Evolutionary conservation across 2,113 vertebrate genomes (phyloP).

Genomic region (Ochotona curzoniae): DNA sequence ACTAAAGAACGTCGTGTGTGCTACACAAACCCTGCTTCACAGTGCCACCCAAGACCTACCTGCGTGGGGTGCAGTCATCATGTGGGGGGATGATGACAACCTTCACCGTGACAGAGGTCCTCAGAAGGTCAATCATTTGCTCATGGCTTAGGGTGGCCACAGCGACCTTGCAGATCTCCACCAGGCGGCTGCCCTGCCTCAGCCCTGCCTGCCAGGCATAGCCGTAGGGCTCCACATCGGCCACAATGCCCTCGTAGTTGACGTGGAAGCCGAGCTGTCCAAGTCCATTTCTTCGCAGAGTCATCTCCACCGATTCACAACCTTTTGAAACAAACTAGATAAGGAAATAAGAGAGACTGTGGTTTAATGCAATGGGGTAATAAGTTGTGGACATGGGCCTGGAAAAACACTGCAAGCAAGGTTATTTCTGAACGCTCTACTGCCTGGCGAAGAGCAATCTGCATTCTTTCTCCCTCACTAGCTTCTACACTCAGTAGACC

Average conservation of each 20-base stretch:
- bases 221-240: conserved; percentile 96
- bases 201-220: conserved; percentile 97
- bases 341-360: background rate
- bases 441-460: background rate
- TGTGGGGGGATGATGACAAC: conserved; percentile 97
- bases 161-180: conserved; percentile 97
- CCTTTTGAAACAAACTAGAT: conserved; percentile 95
- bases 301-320: conserved; percentile 96
- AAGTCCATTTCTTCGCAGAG: conserved; percentile 94
- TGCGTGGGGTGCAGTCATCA: conserved; percentile 96
- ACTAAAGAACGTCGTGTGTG: rapidly evolving
- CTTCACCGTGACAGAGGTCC: conserved; percentile 96
- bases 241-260: conserved; percentile 98
- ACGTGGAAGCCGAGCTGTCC: conserved; percentile 98
- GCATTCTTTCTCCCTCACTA: background rate
- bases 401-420: background rate
- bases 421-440: background rate
- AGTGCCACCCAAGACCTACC: conserved; percentile 83
- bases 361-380: background rate
- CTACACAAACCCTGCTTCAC: background rate
- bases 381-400: background rate
- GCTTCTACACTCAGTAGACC: background rate
- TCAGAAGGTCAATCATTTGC: conserved; percentile 97
- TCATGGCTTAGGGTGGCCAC: conserved; percentile 97
- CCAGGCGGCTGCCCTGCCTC: conserved; percentile 95